These are phyloP conservation scores for Hydriomena furcata DNA, from an alignment of 2,888 invertebrate species.

Conservation along the genomic window DNA sequence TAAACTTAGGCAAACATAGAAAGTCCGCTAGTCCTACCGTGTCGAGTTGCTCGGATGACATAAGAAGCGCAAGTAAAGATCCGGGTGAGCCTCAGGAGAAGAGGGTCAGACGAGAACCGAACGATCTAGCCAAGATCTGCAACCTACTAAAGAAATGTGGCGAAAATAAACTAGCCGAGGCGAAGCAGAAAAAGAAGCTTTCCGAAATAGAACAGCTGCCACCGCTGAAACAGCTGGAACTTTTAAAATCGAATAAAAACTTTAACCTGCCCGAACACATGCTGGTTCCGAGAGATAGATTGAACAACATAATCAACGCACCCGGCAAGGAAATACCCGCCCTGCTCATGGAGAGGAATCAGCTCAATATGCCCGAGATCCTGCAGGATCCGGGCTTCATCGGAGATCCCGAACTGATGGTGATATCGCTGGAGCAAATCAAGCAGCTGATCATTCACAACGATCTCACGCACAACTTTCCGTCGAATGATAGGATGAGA, in stretches of 20 bases:
- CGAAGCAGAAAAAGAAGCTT: constrained; percentile 55
- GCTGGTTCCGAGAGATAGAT: constrained; percentile 89
- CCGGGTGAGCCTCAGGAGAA: constrained; percentile 77
- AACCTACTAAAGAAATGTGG: constrained; percentile 66
- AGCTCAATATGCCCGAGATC: constrained; percentile 89
- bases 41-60: constrained; percentile 89
- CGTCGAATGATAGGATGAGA: constrained; percentile 4
- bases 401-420: constrained; percentile 88
- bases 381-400: constrained; percentile 85
- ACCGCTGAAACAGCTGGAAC: constrained; percentile 88
- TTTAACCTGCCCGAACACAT: constrained; percentile 92
- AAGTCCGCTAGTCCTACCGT: constrained; percentile 89
- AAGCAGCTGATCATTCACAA: constrained; percentile 63
- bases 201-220: constrained; percentile 75
- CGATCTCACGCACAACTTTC: background rate
- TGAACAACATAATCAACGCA: constrained; percentile 85
- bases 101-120: constrained; percentile 63
- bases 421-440: constrained; percentile 89
- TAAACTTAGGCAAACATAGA: constrained; percentile 87
- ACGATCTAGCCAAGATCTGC: constrained; percentile 66
- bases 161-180: constrained; percentile 49
- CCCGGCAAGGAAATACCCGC: constrained; percentile 91
- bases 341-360: constrained; percentile 87
- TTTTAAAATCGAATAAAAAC: constrained; percentile 86
- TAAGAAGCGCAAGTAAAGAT: constrained; percentile 82